A percentile compares a stretch with the other conserved stretches of the same genome.
These are phyloP conservation scores for Corapipo altera DNA, from an alignment of 2,113 vertebrate species.

Conservation along the genomic window DNA sequence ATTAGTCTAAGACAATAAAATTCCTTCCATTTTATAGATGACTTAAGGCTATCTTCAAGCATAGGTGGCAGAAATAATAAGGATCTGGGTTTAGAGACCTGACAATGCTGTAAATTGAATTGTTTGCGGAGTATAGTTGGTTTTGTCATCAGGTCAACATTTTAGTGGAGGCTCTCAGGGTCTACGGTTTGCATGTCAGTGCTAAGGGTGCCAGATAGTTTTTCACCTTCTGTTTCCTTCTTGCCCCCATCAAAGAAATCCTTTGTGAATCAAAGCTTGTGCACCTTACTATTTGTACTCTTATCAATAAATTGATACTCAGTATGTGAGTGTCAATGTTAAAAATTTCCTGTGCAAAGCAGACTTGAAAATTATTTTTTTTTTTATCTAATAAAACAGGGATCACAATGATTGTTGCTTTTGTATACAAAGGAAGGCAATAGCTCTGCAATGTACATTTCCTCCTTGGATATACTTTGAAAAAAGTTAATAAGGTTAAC, in stretches of 20 bases:
- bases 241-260: background rate
- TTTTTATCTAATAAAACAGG: background rate
- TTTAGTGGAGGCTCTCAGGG: background rate
- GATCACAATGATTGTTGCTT: background rate
- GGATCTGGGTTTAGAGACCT: background rate
- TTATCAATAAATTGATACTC: background rate
- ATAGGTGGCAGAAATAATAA: background rate
- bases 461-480: background rate
- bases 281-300: background rate
- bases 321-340: background rate
- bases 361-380: background rate
- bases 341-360: background rate
- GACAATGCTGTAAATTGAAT: background rate
- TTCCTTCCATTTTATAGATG: background rate
- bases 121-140: background rate
- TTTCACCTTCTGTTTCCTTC: background rate
- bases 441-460: background rate
- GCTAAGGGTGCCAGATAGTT: background rate
- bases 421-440: background rate
- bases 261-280: background rate
- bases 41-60: background rate
- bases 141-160: background rate
- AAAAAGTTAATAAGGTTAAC: conserved; percentile 35
- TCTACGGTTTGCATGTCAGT: background rate
- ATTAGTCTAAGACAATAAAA: background rate